A percentile compares a stretch with the other conserved stretches of the same genome.
Evolutionary conservation across 2,113 vertebrate species (phyloP).

Genomic region (Psilopsiagon aymara): DNA sequence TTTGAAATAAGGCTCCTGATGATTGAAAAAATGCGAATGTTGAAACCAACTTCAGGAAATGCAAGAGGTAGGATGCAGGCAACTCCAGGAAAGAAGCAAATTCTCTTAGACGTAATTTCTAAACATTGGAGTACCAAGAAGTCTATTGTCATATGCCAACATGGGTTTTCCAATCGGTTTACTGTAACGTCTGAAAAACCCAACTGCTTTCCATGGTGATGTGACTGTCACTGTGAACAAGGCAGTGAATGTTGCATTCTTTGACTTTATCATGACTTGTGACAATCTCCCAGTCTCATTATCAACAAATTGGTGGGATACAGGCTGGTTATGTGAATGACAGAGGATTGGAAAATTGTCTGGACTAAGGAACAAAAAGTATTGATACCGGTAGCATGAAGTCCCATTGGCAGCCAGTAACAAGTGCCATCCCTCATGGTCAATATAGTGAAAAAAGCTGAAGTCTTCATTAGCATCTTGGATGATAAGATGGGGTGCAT

Average conservation of each 20-base stretch:
- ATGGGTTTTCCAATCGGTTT: background rate
- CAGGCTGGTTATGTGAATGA: background rate
- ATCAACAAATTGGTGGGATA: background rate
- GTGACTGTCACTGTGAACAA: background rate
- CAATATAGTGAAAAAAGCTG: background rate
- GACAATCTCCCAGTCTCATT: background rate
- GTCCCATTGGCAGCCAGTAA: background rate
- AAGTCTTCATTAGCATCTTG: background rate
- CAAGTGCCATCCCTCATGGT: background rate
- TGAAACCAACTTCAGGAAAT: background rate
- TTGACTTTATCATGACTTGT: background rate
- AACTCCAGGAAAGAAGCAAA: background rate
- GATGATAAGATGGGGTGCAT: background rate
- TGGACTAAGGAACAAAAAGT: background rate
- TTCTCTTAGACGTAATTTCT: background rate
- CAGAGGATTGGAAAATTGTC: background rate
- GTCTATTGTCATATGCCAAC: background rate
- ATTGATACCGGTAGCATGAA: background rate
- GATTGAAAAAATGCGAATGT: background rate
- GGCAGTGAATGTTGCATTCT: background rate
- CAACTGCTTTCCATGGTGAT: background rate
- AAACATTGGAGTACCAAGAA: background rate
- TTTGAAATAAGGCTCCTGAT: background rate
- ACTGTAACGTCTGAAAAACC: background rate
- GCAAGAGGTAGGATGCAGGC: background rate